A percentile compares a stretch with the other conserved stretches of the same genome.
Conservation (phyloP, 2,797 vertebrate species). For the Melanotaenia maccullochi region DNA sequence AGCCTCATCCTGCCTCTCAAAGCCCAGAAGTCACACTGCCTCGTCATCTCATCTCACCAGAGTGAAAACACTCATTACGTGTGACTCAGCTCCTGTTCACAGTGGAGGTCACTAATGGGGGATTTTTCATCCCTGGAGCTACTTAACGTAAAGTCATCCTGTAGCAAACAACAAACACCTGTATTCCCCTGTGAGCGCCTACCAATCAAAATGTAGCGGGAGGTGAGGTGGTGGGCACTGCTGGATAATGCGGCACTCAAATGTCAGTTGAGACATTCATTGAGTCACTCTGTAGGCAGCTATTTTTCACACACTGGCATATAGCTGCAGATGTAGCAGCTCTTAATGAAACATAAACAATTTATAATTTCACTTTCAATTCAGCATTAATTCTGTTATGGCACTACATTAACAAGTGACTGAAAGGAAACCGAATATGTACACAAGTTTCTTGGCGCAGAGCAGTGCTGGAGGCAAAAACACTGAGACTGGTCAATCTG, state of each 20-base stretch:
- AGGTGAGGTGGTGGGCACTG: conserved; percentile 47
- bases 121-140: conserved; percentile 65
- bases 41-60: conserved; percentile 68
- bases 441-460: background rate
- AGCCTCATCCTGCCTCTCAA: conserved; percentile 52
- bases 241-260: conserved; percentile 51
- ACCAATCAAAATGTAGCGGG: conserved; percentile 50
- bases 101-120: conserved; percentile 73
- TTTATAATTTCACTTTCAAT: background rate
- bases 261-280: conserved; percentile 57
- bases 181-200: conserved; percentile 57
- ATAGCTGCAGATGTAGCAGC: conserved; percentile 11
- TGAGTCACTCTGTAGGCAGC: conserved; percentile 51
- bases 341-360: conserved; percentile 30
- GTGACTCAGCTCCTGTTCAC: conserved; percentile 69
- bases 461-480: conserved; percentile 6
- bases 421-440: conserved; percentile 11
- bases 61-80: conserved; percentile 75
- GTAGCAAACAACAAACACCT: conserved; percentile 70
- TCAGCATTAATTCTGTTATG: background rate
- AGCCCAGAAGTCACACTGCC: conserved; percentile 64
- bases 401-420: background rate
- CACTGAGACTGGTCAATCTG: background rate
- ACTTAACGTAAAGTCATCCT: conserved; percentile 62
- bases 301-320: conserved; percentile 26